Conservation (phyloP, 2,888 invertebrate genomes). For the Platynereis dumerilii region DNA sequence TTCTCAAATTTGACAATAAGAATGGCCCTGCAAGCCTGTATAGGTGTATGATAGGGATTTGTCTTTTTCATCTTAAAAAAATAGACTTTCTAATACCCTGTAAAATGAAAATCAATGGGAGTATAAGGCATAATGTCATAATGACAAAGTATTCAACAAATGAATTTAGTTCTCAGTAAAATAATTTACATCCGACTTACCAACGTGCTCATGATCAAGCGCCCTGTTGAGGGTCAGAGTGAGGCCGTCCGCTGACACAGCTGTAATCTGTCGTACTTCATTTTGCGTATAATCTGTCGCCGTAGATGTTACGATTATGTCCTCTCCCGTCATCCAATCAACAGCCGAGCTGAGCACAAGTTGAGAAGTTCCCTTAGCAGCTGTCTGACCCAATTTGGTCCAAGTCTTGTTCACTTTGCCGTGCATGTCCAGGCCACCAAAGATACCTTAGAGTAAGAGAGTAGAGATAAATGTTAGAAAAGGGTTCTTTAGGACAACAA, state of each 20-base stretch:
- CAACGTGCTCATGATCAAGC: constrained; percentile 44
- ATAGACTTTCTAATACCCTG: too few species aligned
- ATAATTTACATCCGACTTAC: too few species aligned
- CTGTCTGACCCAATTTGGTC: constrained; percentile 35
- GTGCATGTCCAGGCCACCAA: constrained; percentile 39
- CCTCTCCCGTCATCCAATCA: constrained; percentile 37
- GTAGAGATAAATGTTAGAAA: too few species aligned
- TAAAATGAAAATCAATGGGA: too few species aligned
- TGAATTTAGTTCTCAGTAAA: too few species aligned
- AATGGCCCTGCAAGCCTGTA: too few species aligned
- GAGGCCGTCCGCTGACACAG: constrained; percentile 32
- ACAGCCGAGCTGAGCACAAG: constrained; percentile 31
- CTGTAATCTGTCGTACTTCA: constrained; percentile 31
- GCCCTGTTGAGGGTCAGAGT: constrained; percentile 44
- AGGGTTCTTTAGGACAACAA: too few species aligned
- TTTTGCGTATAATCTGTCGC: constrained; percentile 29
- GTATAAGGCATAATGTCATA: too few species aligned
- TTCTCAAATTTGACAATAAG: too few species aligned
- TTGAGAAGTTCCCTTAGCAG: constrained; percentile 21
- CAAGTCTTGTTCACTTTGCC: constrained; percentile 32
- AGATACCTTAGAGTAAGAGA: constrained; percentile 36
- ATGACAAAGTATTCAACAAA: too few species aligned
- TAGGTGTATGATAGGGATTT: too few species aligned
- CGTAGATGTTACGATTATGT: constrained; percentile 34
- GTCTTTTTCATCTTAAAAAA: too few species aligned